A percentile compares a stretch with the other conserved stretches of the same genome.
These are phyloP conservation scores for Syncerus caffer DNA, from an alignment of 2,797 vertebrate genomes.

Conservation along the genomic window DNA sequence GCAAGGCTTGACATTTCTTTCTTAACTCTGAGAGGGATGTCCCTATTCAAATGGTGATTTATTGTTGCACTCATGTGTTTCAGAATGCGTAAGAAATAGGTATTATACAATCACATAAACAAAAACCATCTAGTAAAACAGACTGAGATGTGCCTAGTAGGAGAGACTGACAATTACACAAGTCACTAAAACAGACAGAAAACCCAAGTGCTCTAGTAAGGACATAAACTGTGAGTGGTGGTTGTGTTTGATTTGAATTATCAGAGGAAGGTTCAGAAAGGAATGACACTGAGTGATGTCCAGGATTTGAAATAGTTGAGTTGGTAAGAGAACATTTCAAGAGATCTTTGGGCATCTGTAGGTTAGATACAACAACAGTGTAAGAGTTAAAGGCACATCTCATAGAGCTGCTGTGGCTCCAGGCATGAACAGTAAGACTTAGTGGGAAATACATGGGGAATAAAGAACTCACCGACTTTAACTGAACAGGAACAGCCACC, in stretches of 20 bases:
- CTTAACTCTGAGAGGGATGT: not conserved
- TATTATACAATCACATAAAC: conserved; percentile 27
- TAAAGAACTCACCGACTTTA: not conserved
- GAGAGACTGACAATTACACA: not conserved
- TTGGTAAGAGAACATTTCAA: not conserved
- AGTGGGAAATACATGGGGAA: not conserved
- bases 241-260: not conserved
- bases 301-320: not conserved
- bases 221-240: not conserved
- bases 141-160: not conserved
- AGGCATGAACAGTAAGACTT: not conserved
- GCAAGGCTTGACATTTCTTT: conserved; percentile 13
- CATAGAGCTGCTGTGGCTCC: not conserved
- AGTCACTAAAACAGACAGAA: not conserved
- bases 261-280: not conserved
- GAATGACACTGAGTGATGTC: not conserved
- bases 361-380: not conserved
- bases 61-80: not conserved
- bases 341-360: not conserved
- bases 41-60: not conserved
- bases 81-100: not conserved
- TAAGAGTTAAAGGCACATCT: not conserved
- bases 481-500: not conserved
- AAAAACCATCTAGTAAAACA: conserved; percentile 36
- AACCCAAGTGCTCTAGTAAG: not conserved